phyloP scores from a whole-genome alignment of 2,888 invertebrate genomes.

The Pristionchus japonicus region DNA sequence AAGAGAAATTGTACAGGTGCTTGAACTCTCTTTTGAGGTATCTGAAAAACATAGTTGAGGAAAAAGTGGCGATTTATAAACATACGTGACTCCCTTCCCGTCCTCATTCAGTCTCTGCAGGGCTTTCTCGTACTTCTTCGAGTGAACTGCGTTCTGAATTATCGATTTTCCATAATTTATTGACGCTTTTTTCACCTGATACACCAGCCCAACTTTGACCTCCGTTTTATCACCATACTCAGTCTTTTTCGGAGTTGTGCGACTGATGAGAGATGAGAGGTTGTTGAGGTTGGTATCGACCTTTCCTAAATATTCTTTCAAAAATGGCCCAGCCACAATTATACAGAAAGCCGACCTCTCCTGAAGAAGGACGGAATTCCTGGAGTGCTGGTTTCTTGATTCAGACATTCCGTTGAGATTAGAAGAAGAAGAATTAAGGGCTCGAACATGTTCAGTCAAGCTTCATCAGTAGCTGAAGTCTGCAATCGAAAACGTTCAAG shows the following conservation, averaged over 20 bases:
- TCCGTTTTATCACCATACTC: not conserved
- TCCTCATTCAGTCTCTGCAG: conserved; percentile 66
- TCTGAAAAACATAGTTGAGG: no score
- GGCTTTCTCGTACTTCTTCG: conserved; percentile 69
- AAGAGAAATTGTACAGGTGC: conserved; percentile 59
- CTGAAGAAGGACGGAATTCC: not conserved
- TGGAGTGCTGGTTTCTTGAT: not conserved
- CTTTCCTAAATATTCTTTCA: no score
- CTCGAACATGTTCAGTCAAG: not conserved
- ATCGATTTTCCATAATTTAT: not conserved
- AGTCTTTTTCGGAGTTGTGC: not conserved
- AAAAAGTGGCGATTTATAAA: no score
- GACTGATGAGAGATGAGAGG: conserved; percentile 12
- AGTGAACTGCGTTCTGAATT: conserved; percentile 58
- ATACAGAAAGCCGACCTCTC: not conserved
- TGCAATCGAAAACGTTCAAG: not conserved
- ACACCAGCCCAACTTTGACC: conserved; percentile 43
- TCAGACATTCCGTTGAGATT: not conserved
- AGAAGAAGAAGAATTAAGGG: not conserved
- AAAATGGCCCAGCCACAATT: no score
- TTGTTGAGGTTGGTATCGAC: not conserved
- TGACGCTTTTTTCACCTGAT: conserved; percentile 39
- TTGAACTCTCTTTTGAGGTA: conserved; percentile 58
- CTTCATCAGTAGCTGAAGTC: not conserved
- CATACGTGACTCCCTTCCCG: conserved; percentile 63